Conservation (phyloP, 2,888 invertebrate genomes). For the Apodemia duryi region DNA sequence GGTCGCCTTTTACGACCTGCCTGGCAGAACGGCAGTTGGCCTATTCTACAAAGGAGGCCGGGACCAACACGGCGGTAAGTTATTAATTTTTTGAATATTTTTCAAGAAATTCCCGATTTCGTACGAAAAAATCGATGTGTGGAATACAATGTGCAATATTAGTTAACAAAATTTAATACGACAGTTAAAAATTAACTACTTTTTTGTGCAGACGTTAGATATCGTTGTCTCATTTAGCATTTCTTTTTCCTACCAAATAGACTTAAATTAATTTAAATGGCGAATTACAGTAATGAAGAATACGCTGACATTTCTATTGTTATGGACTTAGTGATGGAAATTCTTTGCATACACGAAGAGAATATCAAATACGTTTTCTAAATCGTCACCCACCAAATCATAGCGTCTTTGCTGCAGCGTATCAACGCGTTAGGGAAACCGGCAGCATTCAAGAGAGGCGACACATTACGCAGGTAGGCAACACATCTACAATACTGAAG, state of each 20-base stretch:
- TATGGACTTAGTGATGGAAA: neutral
- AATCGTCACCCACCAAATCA: constrained; percentile 4
- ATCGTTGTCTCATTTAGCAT: neutral
- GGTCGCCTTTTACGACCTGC: too few species aligned
- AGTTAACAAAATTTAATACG: neutral
- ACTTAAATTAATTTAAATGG: constrained; percentile 8
- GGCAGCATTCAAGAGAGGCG: neutral
- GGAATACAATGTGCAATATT: constrained; percentile 7
- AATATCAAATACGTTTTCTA: constrained; percentile 2
- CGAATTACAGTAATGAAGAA: constrained; percentile 10
- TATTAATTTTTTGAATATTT: too few species aligned
- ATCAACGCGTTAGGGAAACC: neutral
- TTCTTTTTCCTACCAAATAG: neutral
- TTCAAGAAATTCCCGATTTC: neutral
- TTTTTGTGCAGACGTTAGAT: neutral
- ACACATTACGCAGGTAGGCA: neutral
- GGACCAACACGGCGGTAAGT: too few species aligned
- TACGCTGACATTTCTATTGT: neutral
- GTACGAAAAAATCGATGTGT: neutral
- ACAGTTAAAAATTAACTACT: neutral
- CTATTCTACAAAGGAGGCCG: too few species aligned
- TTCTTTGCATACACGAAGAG: neutral
- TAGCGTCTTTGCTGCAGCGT: neutral
- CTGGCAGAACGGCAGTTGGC: too few species aligned
- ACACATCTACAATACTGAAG: constrained; percentile 1